These are phyloP conservation scores for Pteropus alecto DNA, from an alignment of 2,113 vertebrate species.

Conservation along the genomic window DNA sequence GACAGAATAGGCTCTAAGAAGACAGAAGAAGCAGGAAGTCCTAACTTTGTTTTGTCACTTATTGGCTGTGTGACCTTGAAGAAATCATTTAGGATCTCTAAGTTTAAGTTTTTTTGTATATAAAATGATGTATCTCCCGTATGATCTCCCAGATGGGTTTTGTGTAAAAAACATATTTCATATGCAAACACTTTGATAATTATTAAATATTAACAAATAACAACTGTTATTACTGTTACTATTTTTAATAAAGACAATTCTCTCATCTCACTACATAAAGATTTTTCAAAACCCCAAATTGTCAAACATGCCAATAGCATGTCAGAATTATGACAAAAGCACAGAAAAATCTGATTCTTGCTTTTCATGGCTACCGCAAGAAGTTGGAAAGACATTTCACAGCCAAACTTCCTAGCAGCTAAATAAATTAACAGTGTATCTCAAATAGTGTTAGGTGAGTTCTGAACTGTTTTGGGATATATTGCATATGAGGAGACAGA, in stretches of 20 bases:
- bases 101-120: background rate
- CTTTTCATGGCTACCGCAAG: background rate
- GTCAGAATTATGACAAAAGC: slow-evolving; percentile 22
- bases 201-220: background rate
- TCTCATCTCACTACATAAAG: background rate
- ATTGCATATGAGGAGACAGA: background rate
- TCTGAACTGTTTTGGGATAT: background rate
- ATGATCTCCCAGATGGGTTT: background rate
- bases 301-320: background rate
- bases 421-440: background rate
- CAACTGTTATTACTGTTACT: background rate
- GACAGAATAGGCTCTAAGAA: background rate
- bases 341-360: background rate
- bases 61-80: background rate
- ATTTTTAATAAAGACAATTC: background rate
- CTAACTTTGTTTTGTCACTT: background rate
- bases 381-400: background rate
- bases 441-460: background rate
- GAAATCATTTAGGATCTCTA: background rate
- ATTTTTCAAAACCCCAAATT: background rate
- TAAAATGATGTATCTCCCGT: background rate
- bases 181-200: background rate
- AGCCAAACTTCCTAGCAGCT: background rate
- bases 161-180: background rate
- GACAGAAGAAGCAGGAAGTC: background rate